Percentiles rank a stretch among this genome's conserved stretches.
Conservation (phyloP, 1,140 invertebrate genomes). For the Sweltsa coloradensis region DNA sequence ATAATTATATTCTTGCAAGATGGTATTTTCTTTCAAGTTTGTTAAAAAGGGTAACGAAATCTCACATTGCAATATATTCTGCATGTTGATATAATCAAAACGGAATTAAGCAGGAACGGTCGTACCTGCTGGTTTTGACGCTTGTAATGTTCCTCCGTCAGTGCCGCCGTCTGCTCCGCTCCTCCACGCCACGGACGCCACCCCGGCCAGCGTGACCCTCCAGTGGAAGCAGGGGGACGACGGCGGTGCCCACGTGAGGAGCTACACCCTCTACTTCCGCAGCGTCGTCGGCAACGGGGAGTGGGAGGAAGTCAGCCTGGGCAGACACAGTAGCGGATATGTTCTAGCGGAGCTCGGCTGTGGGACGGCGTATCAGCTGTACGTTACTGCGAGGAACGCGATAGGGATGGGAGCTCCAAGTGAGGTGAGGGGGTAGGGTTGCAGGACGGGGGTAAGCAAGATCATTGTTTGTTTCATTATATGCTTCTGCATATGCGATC, state of each 20-base stretch:
- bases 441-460: no score
- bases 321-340: constrained; percentile 23
- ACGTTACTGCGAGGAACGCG: constrained; percentile 31
- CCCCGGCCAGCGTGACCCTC: constrained; percentile 19
- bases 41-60: not conserved
- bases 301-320: constrained; percentile 30
- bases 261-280: constrained; percentile 32
- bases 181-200: constrained; percentile 20
- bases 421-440: no score
- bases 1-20: no score
- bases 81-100: no score
- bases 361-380: constrained; percentile 36
- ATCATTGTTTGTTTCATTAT: no score
- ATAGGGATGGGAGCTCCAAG: constrained; percentile 30
- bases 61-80: no score
- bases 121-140: no score
- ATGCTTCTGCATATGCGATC: no score
- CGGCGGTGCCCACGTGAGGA: constrained; percentile 27
- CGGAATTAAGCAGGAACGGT: no score
- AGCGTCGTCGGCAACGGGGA: constrained; percentile 31
- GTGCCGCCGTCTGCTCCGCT: constrained; percentile 23
- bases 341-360: constrained; percentile 32
- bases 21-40: not conserved
- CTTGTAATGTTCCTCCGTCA: no score
- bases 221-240: constrained; percentile 26